phyloP scores from a whole-genome alignment of 2,888 invertebrate genomes.

The Hydrotaea cyrtoneurina region DNA sequence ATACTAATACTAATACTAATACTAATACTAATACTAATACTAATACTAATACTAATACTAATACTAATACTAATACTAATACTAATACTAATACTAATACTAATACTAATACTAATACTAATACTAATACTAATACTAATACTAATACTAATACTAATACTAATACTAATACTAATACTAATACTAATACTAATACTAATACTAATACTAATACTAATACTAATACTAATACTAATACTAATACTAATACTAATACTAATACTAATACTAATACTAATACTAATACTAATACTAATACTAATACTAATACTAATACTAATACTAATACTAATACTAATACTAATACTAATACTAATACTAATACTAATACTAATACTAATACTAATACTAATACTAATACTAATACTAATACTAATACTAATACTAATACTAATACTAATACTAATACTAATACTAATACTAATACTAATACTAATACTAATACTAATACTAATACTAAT shows the following conservation, averaged over 20 bases:
- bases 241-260: constrained; percentile 5
- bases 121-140: constrained; percentile 5
- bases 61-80: constrained; percentile 5
- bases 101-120: constrained; percentile 1
- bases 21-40: constrained; percentile 5
- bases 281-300: constrained; percentile 1
- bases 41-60: constrained; percentile 1
- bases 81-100: constrained; percentile 5
- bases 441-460: too few relatives aligned
- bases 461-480: too few relatives aligned
- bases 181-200: constrained; percentile 5
- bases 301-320: constrained; percentile 5
- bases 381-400: constrained; percentile 5
- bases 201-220: constrained; percentile 5
- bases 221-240: constrained; percentile 1
- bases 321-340: constrained; percentile 6
- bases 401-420: background rate
- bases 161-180: constrained; percentile 1
- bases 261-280: constrained; percentile 5
- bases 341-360: constrained; percentile 1
- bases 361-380: constrained; percentile 5
- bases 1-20: constrained; percentile 5
- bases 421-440: too few relatives aligned
- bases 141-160: constrained; percentile 5
- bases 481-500: too few relatives aligned